Evolutionary conservation across 2,888 invertebrate genomes (phyloP), one percentile per base, ranked within the genome.

Genomic region (Caenorhabditis zanzibari): DNA sequence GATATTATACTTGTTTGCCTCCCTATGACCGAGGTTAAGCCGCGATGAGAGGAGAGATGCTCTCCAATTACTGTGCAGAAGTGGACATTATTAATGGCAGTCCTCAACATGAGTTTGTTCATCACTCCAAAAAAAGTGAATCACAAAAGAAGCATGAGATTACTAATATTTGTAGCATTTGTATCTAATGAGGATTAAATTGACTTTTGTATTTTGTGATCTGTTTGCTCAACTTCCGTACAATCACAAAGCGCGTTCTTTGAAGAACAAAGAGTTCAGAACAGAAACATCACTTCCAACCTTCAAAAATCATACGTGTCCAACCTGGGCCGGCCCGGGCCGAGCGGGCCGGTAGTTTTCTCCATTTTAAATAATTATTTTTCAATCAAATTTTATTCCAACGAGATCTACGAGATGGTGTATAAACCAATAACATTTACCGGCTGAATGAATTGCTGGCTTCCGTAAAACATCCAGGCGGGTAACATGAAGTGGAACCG

Each of bases 51-150:
- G 47, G 26, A n/a, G n/a, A n/a, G 58, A 32, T 59, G 47, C 63
- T 76, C 68, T 77, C 54, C 54, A 63, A 61, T 77, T 77, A 77
- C 77, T 71, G 63, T 71, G 69, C 69, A 32, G 35, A 61, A 59
- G 72, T 32, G n/a, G 24, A 69, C 41, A 54, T 49, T 61, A 38
- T 61, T 32, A 63, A 52, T 52, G 52, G 22, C 38, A 26, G 32
- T 52, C 35, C 28, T 66, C 22, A 28, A 47, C 38, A 12, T 32
- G 5, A 38, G 6, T 38, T 38, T 38, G 10, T 38, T 12, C 5
- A 4, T 32, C 32, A 32, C 7, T 38, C 38, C 32, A 32, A 32
- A 38, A 38, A 38, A 38, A 38, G 38, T 38, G 38, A 38, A 10
- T 38, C 38, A 38, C 12, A 12, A 38, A 38, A 10, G 38, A 2